Conservation (phyloP, 2,888 invertebrate genomes). For the Macaria liturata region DNA sequence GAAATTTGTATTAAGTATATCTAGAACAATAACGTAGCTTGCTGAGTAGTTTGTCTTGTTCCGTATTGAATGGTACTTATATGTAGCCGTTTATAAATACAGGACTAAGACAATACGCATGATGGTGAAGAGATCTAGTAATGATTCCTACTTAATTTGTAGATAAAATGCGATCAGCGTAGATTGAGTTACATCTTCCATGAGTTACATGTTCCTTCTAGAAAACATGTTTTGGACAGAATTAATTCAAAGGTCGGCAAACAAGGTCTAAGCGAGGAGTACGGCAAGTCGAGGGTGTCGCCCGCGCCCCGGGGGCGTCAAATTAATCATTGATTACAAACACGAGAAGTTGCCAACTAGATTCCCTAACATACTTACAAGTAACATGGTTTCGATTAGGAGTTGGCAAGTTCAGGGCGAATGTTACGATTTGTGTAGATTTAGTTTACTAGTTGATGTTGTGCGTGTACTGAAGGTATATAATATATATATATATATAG, state of each 20-base stretch:
- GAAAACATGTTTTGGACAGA: slow-evolving; percentile 6
- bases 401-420: slow-evolving; percentile 15
- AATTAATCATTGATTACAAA: slow-evolving; percentile 49
- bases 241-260: slow-evolving; percentile 29
- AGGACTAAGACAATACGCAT: too few species aligned
- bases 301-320: slow-evolving; percentile 32
- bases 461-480: not conserved
- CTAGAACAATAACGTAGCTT: too few species aligned
- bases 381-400: slow-evolving; percentile 25
- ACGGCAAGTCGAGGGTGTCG: slow-evolving; percentile 27
- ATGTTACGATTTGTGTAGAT: slow-evolving; percentile 11
- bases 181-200: too few species aligned
- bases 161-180: too few species aligned
- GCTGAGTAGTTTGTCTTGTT: too few species aligned
- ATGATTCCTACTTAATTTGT: too few species aligned
- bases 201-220: not conserved
- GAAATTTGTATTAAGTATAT: too few species aligned
- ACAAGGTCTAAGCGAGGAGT: slow-evolving; percentile 27
- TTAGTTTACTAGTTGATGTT: slow-evolving; percentile 5
- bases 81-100: too few species aligned
- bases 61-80: too few species aligned
- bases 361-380: slow-evolving; percentile 34
- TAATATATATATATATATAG: too few species aligned
- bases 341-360: slow-evolving; percentile 37
- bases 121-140: too few species aligned